These are phyloP conservation scores for Cephus runcator DNA, from an alignment of 2,888 invertebrate species.

Conservation along the genomic window DNA sequence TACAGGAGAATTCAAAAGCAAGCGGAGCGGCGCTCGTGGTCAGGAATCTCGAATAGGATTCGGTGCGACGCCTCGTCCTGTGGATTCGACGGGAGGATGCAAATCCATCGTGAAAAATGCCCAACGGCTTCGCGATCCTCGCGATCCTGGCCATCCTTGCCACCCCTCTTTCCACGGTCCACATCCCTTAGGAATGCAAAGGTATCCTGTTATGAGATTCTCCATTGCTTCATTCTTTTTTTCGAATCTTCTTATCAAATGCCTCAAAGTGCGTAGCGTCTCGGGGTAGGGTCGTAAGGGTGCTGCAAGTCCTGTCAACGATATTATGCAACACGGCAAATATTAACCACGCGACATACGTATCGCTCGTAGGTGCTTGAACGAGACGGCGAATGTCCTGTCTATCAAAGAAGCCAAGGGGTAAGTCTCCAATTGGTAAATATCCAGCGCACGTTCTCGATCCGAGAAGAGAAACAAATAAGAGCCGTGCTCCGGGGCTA, in stretches of 20 bases:
- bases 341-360: background rate
- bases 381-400: background rate
- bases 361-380: background rate
- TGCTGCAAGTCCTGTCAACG: background rate
- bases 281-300: background rate
- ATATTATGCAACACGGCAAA: background rate
- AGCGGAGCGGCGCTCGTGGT: background rate
- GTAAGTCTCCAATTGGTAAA: background rate
- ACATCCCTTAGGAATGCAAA: background rate
- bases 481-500: background rate
- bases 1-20: background rate
- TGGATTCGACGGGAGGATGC: constrained; percentile 21
- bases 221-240: background rate
- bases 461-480: constrained; percentile 1
- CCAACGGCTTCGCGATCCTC: too few relatives aligned
- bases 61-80: background rate
- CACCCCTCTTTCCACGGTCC: background rate
- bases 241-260: background rate
- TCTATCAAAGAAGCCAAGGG: constrained; percentile 9
- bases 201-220: background rate
- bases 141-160: too few relatives aligned
- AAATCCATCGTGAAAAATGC: constrained; percentile 17
- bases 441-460: background rate
- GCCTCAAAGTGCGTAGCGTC: background rate
- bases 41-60: constrained; percentile 1